A percentile compares a stretch with the other conserved stretches of the same genome.
Evolutionary conservation across 1,140 invertebrate genomes (phyloP).

Genomic region (Drosophila equinoxialis): DNA sequence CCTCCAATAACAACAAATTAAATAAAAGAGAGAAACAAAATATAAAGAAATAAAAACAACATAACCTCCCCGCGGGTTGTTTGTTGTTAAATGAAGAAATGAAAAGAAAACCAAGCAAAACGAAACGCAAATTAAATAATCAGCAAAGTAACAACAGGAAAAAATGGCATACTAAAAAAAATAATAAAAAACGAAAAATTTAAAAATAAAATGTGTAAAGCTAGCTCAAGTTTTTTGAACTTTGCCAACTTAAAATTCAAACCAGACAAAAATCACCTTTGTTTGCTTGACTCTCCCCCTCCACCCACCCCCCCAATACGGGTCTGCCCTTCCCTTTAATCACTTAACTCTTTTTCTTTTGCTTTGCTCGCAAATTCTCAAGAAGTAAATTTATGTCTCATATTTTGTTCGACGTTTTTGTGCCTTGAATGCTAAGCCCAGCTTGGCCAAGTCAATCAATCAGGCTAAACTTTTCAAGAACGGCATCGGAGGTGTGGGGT

Average conservation of each 20-base stretch:
- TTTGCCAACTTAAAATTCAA: constrained; percentile 47
- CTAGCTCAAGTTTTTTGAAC: constrained; percentile 52
- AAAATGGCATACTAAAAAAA: not conserved
- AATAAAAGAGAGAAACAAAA: not conserved
- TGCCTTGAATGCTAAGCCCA: constrained; percentile 10
- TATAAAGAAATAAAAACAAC: not conserved
- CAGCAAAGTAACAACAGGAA: constrained; percentile 21
- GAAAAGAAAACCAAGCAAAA: constrained; percentile 22
- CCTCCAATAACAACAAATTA: not conserved
- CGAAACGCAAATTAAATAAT: constrained; percentile 46
- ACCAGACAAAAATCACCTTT: constrained; percentile 39
- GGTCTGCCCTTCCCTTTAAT: not conserved
- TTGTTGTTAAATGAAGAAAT: constrained; percentile 12
- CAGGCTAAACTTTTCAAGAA: constrained; percentile 18
- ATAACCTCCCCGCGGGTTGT: constrained; percentile 3
- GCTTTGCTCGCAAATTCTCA: constrained; percentile 23
- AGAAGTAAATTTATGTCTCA: constrained; percentile 40
- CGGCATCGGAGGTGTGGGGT: not conserved
- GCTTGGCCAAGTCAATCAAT: constrained; percentile 50
- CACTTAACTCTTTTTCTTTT: constrained; percentile 13
- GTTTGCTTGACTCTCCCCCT: constrained; percentile 32
- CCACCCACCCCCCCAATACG: not conserved
- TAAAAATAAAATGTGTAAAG: not conserved
- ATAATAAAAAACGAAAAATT: not conserved
- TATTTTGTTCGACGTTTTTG: constrained; percentile 33